Evolutionary conservation across 2,888 invertebrate species (phyloP).

Genomic region (Exephanes ischioxanthus): DNA sequence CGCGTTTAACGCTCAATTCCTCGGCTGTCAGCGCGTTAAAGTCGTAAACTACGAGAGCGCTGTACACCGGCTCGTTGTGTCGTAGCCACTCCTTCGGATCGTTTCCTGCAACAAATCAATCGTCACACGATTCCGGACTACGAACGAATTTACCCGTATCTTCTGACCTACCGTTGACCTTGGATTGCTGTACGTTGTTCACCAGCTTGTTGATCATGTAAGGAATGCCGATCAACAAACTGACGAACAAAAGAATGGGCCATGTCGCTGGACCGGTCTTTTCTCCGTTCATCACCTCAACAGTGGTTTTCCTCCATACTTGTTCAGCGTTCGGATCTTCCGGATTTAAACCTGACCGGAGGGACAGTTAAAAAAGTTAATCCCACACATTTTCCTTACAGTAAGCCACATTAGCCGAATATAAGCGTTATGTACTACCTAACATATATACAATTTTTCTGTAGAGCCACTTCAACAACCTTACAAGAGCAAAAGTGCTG

Average conservation of each 20-base stretch:
- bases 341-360: slow-evolving; percentile 77
- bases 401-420: not conserved
- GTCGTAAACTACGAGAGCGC: slow-evolving; percentile 90
- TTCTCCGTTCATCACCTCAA: slow-evolving; percentile 82
- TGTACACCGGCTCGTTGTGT: slow-evolving; percentile 86
- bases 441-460: slow-evolving; percentile 90
- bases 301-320: slow-evolving; percentile 82
- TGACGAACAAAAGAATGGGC: slow-evolving; percentile 96
- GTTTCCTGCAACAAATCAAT: slow-evolving; percentile 85
- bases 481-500: slow-evolving; percentile 94
- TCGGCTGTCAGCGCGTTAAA: slow-evolving; percentile 90
- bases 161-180: slow-evolving; percentile 74
- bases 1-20: slow-evolving; percentile 92
- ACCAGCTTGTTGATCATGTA: slow-evolving; percentile 88
- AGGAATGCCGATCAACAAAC: slow-evolving; percentile 95
- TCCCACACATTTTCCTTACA: not conserved
- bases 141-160: not conserved
- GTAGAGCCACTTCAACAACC: slow-evolving; percentile 93
- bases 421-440: slow-evolving; percentile 83
- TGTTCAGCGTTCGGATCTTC: slow-evolving; percentile 80
- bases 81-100: slow-evolving; percentile 90
- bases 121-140: not conserved
- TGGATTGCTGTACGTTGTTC: slow-evolving; percentile 72
- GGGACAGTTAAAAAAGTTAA: slow-evolving; percentile 25
- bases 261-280: slow-evolving; percentile 88